Base-by-base conservation (phyloP, 2,797 vertebrate genomes). In the Parambassis ranga region DNA sequence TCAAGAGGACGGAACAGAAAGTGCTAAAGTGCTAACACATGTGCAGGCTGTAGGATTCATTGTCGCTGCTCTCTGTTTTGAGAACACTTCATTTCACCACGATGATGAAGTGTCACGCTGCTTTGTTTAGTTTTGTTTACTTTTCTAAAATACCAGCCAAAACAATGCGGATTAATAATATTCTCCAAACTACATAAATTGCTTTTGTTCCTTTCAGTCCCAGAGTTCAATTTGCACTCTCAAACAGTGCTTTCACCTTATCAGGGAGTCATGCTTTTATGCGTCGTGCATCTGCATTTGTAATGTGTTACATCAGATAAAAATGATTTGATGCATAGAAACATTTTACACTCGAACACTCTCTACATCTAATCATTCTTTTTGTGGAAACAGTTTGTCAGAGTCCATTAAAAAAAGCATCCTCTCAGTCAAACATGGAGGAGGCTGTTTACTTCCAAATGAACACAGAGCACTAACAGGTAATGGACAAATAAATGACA, bases 401-500 rank as follows among this genome's bases (percentile, higher is more conserved):
- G 57, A 68, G 59, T 86, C 65, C 73, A 85, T 87, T 68, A 56
- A 71, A 86, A 77, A 81, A 70, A n/a, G n/a, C n/a, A 62, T 33
- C 48, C 51, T 61, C 58, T 74, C 72, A 63, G 70, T 82, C 56
- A 66, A 56, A 74, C 27, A n/a, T n/a, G n/a, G n/a, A 65, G 60
- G 52, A 65, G 31, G 61, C 42, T 65, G 68, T 79, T 75, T 77
- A 75, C 60, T 71, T 71, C 75, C 41, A 80, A 65, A 68, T 65
- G 64, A 80, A 75, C 65, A 32, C 66, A 9, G 61, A 67, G 75
- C 66, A 51, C 50, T 10, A 61, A 10, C 71, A 77, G 72, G 58
- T 84, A 86, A 86, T 76, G 55, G 65, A 82, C 83, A 85, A 84
- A 86, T 81, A 86, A 90, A 87, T 81, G 89, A 79, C 42, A 66